Evolutionary conservation across 1,140 invertebrate genomes (phyloP), one percentile per base, ranked within the genome.

Genomic region (Rhyzopertha dominica): DNA sequence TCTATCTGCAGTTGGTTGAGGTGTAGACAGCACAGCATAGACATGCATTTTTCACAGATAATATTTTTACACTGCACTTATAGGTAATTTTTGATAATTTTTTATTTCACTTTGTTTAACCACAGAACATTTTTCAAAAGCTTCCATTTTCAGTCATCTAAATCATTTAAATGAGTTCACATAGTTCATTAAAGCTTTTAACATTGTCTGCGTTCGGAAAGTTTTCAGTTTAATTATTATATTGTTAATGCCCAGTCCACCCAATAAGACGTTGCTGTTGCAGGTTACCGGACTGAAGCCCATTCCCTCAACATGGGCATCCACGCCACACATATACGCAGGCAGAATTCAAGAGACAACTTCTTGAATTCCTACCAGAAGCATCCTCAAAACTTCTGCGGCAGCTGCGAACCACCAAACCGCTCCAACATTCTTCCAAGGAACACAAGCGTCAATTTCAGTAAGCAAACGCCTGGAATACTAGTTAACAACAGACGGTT

Each of bases 311-410:
- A 48, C 19, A 16, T 48, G 5, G 36, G 30, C 5, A 12, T 43
- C 13, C 46, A 48, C 28, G 39, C 46, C 7, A 41, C 46, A 12
- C 37, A 48, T 22, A 19, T 48, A 13, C 26, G 25, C 18, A 20
- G 37, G 14, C 46, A 48, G 12, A 17, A 7, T 14, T 19, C 10
- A 3, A 34, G n/a, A 7, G 8, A 5, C 16, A 14, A 30, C 3
- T 5, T 5, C 28, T 30, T 14, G 5, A 25, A 30, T 4, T n/a
- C 16, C 5, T 34, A 14, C 4, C 17, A 13, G 12, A n/a, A 30
- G 4, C 28, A 13, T 3, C 12, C 12, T 14, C 16, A 13, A n/a
- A n/a, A 10, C 14, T 5, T 5, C n/a, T 31, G 16, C 29, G 16
- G 16, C 29, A 9, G 12, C 4, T 18, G 20, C n/a, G 17, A 34